These are phyloP conservation scores for Caenorhabditis japonica DNA, from an alignment of 2,888 invertebrate species.

Conservation along the genomic window DNA sequence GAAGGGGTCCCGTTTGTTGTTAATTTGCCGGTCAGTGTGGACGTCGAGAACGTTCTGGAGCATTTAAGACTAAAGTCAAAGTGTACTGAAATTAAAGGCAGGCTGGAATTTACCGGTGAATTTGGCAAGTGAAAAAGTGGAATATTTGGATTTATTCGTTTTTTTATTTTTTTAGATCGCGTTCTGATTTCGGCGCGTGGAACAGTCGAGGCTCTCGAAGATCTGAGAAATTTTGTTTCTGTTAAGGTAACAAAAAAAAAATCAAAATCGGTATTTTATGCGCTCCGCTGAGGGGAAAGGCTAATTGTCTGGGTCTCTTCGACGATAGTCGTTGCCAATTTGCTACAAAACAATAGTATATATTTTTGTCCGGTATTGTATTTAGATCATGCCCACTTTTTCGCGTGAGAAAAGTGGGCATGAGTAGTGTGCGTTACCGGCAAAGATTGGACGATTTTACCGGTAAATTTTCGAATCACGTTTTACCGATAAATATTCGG, in stretches of 20 bases:
- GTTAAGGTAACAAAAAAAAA: neutral
- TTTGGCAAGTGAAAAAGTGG: neutral
- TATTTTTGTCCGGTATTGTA: no score
- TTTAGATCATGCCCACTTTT: no score
- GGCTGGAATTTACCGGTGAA: neutral
- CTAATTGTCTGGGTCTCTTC: no score
- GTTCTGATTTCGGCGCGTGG: constrained; percentile 6
- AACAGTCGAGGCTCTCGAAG: neutral
- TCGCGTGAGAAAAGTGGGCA: no score
- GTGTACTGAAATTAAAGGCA: constrained; percentile 13
- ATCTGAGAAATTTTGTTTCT: neutral
- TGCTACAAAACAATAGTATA: no score
- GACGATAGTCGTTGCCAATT: no score
- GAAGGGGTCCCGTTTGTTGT: constrained; percentile 44
- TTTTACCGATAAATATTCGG: no score
- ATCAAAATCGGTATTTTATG: no score
- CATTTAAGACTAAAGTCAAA: neutral
- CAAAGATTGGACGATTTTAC: no score
- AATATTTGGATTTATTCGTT: neutral
- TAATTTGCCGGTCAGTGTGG: constrained; percentile 25
- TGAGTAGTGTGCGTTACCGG: no score
- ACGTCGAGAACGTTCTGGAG: neutral
- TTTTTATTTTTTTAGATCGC: neutral
- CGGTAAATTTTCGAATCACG: no score
- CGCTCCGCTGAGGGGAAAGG: no score